Evolutionary conservation across 2,797 vertebrate genomes (phyloP), one percentile per base, ranked within the genome.

Genomic region (Anguilla marmorata): DNA sequence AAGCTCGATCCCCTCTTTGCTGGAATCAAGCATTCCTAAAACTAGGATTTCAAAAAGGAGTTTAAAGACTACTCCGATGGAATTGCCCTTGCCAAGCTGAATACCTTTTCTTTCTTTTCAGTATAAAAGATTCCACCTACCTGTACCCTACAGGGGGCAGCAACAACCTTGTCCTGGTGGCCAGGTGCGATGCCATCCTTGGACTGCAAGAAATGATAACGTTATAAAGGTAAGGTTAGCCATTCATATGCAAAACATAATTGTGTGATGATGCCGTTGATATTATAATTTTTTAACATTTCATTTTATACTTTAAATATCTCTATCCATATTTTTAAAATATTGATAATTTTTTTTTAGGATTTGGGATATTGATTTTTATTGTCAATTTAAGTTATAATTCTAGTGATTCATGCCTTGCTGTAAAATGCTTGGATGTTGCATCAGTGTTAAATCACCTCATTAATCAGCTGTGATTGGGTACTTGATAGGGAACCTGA

Each of bases 71-170:
- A 50, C 19, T 50, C 37, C 74, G 33, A 76, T 72, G 8, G 11
- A 79, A 19, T 82, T 82, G 21, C 21, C 21, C 79, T 82, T 48
- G 33, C 74, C 5, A 19, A 79, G 16, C 74, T 79, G 14, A 41
- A 79, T 7, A 41, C 7, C 12, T 41, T 41, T 79, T 79, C 33
- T 45, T 19, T 79, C 33, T 45, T 79, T 37, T 76, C 72, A 76
- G 72, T 37, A 16, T 33, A 12, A 79, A 41, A 79, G 0, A 41
- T 45, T 4, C 3, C 33, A 79, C 33, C 16, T 79, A 79, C 11
- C 74, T 41, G 74, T 79, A 41, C 74, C 33, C 74, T 79, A 79
- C 74, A 79, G 74, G 74, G 74, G 74, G 74, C 74, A 79, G 74
- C 74, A 79, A 45, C 33, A 41, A 41, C 33, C 74, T 79, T 79